Percentiles rank a stretch among this genome's conserved stretches.
Conservation (phyloP, 2,797 vertebrate species). For the Urocyon cinereoargenteus region DNA sequence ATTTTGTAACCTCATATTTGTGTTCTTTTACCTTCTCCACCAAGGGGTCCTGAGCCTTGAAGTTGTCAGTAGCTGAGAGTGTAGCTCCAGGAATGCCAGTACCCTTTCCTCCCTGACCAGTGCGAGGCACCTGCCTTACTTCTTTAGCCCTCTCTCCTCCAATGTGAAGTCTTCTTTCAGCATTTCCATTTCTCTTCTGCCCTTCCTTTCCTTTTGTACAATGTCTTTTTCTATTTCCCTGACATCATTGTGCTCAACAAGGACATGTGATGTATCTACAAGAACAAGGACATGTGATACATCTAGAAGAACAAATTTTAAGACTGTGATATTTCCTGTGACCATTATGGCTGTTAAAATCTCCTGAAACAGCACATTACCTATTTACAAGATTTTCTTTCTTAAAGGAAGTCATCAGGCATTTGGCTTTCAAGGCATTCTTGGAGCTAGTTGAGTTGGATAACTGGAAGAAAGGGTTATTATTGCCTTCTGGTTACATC, state of each 20-base stretch:
- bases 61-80: too few species aligned
- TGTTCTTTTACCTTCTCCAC: conserved; percentile 61
- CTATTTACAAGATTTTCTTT: background rate
- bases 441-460: background rate
- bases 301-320: conserved; percentile 5
- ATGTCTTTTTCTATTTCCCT: background rate
- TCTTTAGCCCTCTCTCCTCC: background rate
- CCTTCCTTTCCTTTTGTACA: background rate
- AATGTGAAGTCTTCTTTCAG: background rate
- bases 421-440: background rate
- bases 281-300: background rate
- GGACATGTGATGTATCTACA: background rate
- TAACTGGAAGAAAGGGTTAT: background rate
- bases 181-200: background rate
- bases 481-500: background rate
- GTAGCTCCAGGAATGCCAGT: accelerated
- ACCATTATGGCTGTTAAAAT: background rate
- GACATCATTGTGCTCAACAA: background rate
- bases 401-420: background rate
- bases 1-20: background rate
- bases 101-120: background rate
- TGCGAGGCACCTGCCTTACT: background rate
- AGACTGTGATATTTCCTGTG: background rate
- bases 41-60: background rate
- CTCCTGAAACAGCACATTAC: background rate